A percentile compares a stretch with the other conserved stretches of the same genome.
phyloP scores from a whole-genome alignment of 2,113 vertebrate genomes.

The Herpailurus yagouaroundi region DNA sequence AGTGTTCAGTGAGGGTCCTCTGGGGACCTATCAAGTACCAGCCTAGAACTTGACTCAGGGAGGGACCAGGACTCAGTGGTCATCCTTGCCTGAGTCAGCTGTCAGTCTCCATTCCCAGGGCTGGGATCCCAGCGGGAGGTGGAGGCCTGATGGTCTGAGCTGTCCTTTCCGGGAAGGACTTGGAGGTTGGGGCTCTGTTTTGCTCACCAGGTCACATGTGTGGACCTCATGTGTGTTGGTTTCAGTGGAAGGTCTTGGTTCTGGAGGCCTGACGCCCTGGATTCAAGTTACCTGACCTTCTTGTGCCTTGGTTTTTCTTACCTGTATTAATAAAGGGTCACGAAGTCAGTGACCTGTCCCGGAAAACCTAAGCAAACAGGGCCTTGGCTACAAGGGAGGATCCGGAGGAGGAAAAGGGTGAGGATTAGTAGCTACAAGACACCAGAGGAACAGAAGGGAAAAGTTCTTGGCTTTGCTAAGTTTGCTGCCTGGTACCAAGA shows the following conservation, averaged over 20 bases:
- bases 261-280: not conserved
- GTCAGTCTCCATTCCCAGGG: not conserved
- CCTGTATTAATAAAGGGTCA: not conserved
- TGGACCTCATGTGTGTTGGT: not conserved
- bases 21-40: not conserved
- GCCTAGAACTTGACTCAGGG: not conserved
- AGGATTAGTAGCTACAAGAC: not conserved
- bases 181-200: not conserved
- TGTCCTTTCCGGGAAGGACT: not conserved
- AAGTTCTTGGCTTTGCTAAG: too few relatives aligned
- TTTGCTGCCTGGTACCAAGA: not conserved
- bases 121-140: not conserved
- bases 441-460: not conserved
- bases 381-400: not conserved
- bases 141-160: not conserved
- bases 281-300: not conserved
- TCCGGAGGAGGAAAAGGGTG: not conserved
- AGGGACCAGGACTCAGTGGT: too few relatives aligned
- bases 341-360: not conserved
- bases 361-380: not conserved
- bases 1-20: not conserved
- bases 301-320: not conserved
- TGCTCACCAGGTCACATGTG: not conserved
- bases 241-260: not conserved
- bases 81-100: not conserved